Evolutionary conservation across 1,140 invertebrate species (phyloP).

Genomic region (Temnothorax curvispinosus): DNA sequence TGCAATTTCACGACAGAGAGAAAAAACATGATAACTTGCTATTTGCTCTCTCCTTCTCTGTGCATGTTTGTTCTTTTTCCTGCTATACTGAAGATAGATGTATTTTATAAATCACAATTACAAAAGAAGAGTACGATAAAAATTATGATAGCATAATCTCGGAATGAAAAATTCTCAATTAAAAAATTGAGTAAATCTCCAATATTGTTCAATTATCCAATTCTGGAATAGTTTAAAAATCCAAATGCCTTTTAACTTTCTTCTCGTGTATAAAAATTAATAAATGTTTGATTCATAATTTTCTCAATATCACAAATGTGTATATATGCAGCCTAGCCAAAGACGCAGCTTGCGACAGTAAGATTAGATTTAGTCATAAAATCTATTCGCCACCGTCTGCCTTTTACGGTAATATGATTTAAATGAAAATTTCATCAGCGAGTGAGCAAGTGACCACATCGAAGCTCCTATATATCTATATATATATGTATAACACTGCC

Average conservation of each 20-base stretch:
- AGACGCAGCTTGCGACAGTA: background rate
- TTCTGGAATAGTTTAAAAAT: background rate
- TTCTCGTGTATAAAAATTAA: background rate
- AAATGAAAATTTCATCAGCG: constrained; percentile 45
- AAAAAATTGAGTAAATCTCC: background rate
- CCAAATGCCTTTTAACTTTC: background rate
- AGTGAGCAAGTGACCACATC: constrained; percentile 25
- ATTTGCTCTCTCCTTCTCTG: background rate
- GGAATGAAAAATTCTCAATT: background rate
- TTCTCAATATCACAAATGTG: background rate
- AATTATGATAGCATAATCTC: background rate
- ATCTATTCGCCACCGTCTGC: constrained; percentile 1
- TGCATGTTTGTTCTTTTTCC: background rate
- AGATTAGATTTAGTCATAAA: constrained; percentile 48
- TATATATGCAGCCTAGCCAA: background rate
- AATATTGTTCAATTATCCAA: background rate
- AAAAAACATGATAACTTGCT: background rate
- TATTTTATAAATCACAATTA: background rate
- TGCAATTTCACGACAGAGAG: background rate
- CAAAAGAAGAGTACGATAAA: background rate
- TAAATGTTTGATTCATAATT: background rate
- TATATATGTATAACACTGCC: background rate
- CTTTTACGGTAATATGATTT: constrained; percentile 29
- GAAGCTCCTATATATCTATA: constrained; percentile 1
- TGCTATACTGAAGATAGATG: background rate